These are phyloP conservation scores for Aurelia aurita complex sp. Pacific DNA, from an alignment of 30 jellyfish, hydroid and myxozoan genomes.

Conservation along the genomic window DNA sequence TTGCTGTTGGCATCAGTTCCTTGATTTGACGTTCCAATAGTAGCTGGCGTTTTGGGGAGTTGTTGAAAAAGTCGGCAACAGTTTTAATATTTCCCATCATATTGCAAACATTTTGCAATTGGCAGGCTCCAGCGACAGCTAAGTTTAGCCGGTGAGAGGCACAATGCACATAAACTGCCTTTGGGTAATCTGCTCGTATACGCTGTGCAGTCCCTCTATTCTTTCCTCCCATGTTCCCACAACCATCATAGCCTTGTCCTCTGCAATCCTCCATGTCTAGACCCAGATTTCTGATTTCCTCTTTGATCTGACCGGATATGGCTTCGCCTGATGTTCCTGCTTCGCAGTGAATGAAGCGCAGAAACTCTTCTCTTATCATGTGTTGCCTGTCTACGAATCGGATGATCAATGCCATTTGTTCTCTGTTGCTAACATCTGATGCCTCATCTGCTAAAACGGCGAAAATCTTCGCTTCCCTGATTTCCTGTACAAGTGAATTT, in stretches of 20 bases:
- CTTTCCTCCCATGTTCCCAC: constrained; percentile 50
- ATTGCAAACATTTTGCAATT: constrained; percentile 8
- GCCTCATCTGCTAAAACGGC: constrained; percentile 4
- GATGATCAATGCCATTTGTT: constrained; percentile 9
- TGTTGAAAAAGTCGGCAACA: constrained; percentile 25
- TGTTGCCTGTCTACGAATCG: constrained; percentile 7
- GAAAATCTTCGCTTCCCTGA: not conserved
- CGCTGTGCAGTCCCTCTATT: constrained; percentile 30
- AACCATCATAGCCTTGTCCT: constrained; percentile 60
- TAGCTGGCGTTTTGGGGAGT: constrained; percentile 8
- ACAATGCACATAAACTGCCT: no score
- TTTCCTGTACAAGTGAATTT: not conserved
- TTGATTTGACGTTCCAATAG: not conserved
- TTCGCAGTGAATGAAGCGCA: not conserved
- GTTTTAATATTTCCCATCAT: constrained; percentile 15
- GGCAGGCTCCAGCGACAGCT: constrained; percentile 36
- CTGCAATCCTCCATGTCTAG: constrained; percentile 9
- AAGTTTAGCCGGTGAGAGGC: constrained; percentile 21
- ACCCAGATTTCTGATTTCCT: constrained; percentile 5
- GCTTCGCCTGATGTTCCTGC: constrained; percentile 21
- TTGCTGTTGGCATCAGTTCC: not conserved
- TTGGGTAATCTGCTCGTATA: not conserved
- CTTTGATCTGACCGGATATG: not conserved
- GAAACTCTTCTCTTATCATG: not conserved
- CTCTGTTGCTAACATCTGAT: constrained; percentile 1